These are phyloP conservation scores for Brachirus orientalis DNA, from an alignment of 2,113 vertebrate genomes.

Conservation along the genomic window DNA sequence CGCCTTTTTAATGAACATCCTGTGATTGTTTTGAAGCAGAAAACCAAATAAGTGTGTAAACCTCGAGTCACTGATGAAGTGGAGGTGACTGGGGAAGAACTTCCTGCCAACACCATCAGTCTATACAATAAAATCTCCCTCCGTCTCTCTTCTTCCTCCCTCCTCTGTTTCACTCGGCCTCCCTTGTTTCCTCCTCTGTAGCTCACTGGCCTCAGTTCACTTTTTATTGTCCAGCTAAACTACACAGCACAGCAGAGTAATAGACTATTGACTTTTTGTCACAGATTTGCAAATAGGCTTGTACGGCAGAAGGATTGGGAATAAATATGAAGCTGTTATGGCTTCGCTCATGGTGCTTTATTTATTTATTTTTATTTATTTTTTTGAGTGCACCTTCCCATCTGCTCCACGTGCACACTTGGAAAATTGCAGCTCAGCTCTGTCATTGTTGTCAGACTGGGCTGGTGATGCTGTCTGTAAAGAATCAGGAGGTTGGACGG, in stretches of 20 bases:
- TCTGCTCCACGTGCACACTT: too few species aligned
- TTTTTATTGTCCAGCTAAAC: slow-evolving; percentile 20
- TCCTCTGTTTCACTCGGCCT: not conserved
- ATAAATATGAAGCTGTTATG: slow-evolving; percentile 32
- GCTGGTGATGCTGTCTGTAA: slow-evolving; percentile 16
- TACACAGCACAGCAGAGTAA: slow-evolving; percentile 10
- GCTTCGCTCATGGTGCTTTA: slow-evolving; percentile 6
- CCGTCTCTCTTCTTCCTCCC: not conserved
- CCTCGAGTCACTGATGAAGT: not conserved
- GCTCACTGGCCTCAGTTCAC: slow-evolving; percentile 10
- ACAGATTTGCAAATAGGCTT: slow-evolving; percentile 44
- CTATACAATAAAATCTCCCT: slow-evolving; percentile 15
- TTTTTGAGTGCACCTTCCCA: slow-evolving; percentile 5
- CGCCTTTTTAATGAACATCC: too few species aligned
- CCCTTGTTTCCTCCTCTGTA: not conserved
- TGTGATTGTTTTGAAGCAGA: not conserved
- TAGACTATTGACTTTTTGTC: slow-evolving; percentile 51
- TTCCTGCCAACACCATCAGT: slow-evolving; percentile 4
- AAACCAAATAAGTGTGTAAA: not conserved
- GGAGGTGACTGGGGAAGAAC: too few species aligned
- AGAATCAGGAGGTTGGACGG: slow-evolving; percentile 37
- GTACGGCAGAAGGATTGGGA: not conserved
- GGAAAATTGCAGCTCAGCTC: not conserved
- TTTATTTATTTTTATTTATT: too few species aligned
- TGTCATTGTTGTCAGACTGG: not conserved